Percentiles rank a stretch among this genome's conserved stretches.
Evolutionary conservation across 2,113 vertebrate genomes (phyloP).

Genomic region (Theristicus caerulescens): DNA sequence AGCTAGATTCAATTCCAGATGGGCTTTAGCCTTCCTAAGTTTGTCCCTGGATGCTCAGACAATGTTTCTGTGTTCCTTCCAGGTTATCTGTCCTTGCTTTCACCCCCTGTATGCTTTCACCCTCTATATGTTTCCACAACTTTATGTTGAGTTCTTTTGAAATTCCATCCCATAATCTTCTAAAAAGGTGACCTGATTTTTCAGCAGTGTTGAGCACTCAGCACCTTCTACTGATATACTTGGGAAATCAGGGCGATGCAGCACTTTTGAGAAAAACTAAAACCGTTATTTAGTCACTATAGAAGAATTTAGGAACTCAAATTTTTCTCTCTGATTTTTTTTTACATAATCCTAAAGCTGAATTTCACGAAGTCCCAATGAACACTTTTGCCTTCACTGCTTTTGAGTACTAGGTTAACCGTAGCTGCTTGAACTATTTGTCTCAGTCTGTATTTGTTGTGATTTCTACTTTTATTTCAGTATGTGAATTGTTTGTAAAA

Average conservation of each 20-base stretch:
- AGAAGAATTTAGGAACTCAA: background rate
- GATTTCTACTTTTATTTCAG: background rate
- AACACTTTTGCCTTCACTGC: background rate
- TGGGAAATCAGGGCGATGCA: background rate
- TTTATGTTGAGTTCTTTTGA: background rate
- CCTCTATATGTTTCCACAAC: background rate
- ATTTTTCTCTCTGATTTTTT: background rate
- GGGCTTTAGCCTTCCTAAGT: background rate
- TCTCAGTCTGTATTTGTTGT: background rate
- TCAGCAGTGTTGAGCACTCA: background rate
- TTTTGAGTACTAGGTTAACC: background rate
- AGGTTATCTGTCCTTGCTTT: background rate
- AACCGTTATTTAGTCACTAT: background rate
- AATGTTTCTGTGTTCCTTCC: background rate
- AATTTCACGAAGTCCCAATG: background rate
- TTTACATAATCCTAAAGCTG: background rate
- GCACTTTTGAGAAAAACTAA: background rate
- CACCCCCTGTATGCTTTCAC: background rate
- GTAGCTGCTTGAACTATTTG: background rate
- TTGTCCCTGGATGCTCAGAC: rapidly evolving
- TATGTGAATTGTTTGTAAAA: background rate
- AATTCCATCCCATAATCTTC: background rate
- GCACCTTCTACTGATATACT: background rate
- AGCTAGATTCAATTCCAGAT: background rate
- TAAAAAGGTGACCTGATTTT: background rate